These are phyloP conservation scores for Spodoptera exigua DNA, from an alignment of 2,888 invertebrate species.

Conservation along the genomic window DNA sequence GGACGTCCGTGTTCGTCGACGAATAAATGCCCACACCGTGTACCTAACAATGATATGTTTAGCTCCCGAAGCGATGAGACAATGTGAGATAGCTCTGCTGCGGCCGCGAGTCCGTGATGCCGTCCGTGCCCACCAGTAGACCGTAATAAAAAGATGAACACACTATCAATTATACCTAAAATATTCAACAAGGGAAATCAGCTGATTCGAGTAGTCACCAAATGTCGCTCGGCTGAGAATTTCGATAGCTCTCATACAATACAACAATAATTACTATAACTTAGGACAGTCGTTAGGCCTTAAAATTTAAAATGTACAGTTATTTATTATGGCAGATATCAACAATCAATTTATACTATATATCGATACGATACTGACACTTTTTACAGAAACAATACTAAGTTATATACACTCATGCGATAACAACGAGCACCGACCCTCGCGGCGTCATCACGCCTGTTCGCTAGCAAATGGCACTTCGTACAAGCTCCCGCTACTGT, in stretches of 20 bases:
- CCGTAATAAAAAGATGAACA: constrained; percentile 72
- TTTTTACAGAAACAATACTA: constrained; percentile 82
- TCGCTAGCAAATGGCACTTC: constrained; percentile 76
- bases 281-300: constrained; percentile 88
- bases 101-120: constrained; percentile 61
- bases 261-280: constrained; percentile 81
- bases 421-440: constrained; percentile 72
- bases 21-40: constrained; percentile 70
- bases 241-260: constrained; percentile 73
- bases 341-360: constrained; percentile 85
- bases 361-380: constrained; percentile 81
- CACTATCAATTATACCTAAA: constrained; percentile 74
- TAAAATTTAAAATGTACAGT: constrained; percentile 86
- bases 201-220: constrained; percentile 60
- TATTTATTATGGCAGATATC: constrained; percentile 88
- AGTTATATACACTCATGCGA: constrained; percentile 74
- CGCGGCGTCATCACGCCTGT: constrained; percentile 60
- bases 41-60: constrained; percentile 80
- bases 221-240: constrained; percentile 68
- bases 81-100: constrained; percentile 55
- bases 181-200: constrained; percentile 73
- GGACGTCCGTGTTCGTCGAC: constrained; percentile 63
- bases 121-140: constrained; percentile 51
- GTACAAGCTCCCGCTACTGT: constrained; percentile 59
- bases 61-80: constrained; percentile 70